Evolutionary conservation across 1,140 invertebrate genomes (phyloP).

Genomic region (Lethocerus indicus): DNA sequence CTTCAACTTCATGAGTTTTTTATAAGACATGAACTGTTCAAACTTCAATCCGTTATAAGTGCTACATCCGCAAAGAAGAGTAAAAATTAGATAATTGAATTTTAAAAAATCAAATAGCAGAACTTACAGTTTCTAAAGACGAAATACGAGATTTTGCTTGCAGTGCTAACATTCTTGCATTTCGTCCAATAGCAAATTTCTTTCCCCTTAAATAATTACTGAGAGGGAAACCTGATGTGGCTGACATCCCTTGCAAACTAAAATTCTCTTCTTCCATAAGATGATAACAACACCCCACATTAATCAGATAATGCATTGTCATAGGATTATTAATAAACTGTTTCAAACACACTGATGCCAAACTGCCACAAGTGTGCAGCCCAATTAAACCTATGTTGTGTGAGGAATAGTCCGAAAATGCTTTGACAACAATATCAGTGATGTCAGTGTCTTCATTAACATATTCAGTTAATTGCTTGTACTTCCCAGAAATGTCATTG

Average conservation of each 20-base stretch:
- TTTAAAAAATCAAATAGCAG: neutral
- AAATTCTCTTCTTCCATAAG: slow-evolving; percentile 43
- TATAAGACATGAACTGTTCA: neutral
- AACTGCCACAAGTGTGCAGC: slow-evolving; percentile 77
- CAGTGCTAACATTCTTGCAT: slow-evolving; percentile 65
- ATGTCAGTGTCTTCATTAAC: slow-evolving; percentile 28
- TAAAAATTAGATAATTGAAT: neutral
- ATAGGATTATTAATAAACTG: slow-evolving; percentile 42
- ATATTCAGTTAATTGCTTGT: slow-evolving; percentile 13
- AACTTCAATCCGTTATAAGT: neutral
- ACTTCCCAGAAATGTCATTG: neutral
- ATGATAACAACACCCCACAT: slow-evolving; percentile 84
- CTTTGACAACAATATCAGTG: slow-evolving; percentile 24
- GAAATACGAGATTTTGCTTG: slow-evolving; percentile 52
- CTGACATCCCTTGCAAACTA: neutral
- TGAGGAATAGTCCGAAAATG: slow-evolving; percentile 23
- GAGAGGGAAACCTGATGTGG: slow-evolving; percentile 43
- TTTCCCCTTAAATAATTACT: slow-evolving; percentile 37
- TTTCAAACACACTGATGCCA: slow-evolving; percentile 54
- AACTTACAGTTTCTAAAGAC: slow-evolving; percentile 28
- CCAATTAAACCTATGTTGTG: slow-evolving; percentile 29
- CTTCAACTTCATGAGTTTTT: neutral
- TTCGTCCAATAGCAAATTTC: slow-evolving; percentile 43
- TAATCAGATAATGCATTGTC: slow-evolving; percentile 41
- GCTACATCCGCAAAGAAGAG: neutral